phyloP scores from a whole-genome alignment of 2,888 invertebrate species.

The Spisula subtruncata region DNA sequence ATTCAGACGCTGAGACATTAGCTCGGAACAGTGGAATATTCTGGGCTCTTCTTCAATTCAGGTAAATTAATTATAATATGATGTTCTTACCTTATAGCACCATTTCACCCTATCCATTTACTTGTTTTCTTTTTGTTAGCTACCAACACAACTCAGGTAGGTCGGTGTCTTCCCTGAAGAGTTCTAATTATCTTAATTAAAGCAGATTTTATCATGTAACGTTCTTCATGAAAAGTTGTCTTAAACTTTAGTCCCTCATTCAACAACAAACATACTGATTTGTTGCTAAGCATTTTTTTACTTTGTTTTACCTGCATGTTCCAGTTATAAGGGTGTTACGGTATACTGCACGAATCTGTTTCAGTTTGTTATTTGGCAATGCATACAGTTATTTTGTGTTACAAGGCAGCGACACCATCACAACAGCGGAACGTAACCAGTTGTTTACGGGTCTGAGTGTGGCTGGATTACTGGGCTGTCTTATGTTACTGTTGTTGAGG shows the following conservation, averaged over 20 bases:
- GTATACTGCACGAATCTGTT: constrained; percentile 73
- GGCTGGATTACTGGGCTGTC: constrained; percentile 91
- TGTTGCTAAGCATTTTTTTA: no score
- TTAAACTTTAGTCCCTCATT: no score
- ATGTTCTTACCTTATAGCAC: no score
- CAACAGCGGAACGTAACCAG: constrained; percentile 91
- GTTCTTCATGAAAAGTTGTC: no score
- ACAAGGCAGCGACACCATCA: constrained; percentile 93
- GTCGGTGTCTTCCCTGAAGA: no score
- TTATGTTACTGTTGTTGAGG: constrained; percentile 86
- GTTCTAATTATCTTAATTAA: no score
- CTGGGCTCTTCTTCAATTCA: constrained; percentile 98
- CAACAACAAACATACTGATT: no score
- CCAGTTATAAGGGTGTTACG: no score
- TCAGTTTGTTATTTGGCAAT: constrained; percentile 97
- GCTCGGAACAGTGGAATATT: constrained; percentile 98
- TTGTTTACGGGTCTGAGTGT: constrained; percentile 94
- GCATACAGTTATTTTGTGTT: constrained; percentile 97
- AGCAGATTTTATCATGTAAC: no score
- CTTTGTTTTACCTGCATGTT: no score
- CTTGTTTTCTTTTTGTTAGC: no score
- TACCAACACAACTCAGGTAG: no score
- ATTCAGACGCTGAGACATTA: constrained; percentile 95
- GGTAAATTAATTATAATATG: constrained; percentile 89
- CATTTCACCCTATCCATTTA: neutral